Percentiles rank a stretch among this genome's conserved stretches.
Conservation (phyloP, 2,888 invertebrate genomes). For the Morpho achilles region DNA sequence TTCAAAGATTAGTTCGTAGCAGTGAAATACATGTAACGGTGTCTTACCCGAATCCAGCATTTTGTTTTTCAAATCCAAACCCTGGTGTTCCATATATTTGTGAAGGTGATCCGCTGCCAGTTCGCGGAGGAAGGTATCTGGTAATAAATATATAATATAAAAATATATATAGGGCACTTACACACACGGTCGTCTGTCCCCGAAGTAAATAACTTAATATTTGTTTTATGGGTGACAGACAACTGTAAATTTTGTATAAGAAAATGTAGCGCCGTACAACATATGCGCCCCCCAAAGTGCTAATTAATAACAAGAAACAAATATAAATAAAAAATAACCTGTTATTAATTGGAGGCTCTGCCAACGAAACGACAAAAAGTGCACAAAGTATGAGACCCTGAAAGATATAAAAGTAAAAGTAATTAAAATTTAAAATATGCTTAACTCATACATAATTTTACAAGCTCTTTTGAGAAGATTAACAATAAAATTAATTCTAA, state of each 20-base stretch:
- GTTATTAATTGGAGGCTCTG: constrained; percentile 62
- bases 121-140: constrained; percentile 61
- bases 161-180: not conserved
- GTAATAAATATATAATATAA: constrained; percentile 7
- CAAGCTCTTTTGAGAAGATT: too few species aligned
- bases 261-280: too few species aligned
- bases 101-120: constrained; percentile 58
- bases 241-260: not conserved
- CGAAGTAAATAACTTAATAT: too few species aligned
- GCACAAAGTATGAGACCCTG: constrained; percentile 46
- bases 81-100: constrained; percentile 42
- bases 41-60: constrained; percentile 52
- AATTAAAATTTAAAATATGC: too few species aligned
- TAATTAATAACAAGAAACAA: too few species aligned
- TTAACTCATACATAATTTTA: too few species aligned
- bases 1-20: too few species aligned
- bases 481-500: too few species aligned
- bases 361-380: constrained; percentile 42
- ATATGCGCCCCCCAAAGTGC: too few species aligned
- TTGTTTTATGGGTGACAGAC: not conserved
- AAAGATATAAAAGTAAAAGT: constrained; percentile 26
- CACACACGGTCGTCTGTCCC: too few species aligned
- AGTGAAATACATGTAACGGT: too few species aligned
- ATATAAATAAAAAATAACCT: constrained; percentile 34
- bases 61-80: constrained; percentile 41